phyloP scores from a whole-genome alignment of 2,797 vertebrate species.

The Rhynchonycteris naso region DNA sequence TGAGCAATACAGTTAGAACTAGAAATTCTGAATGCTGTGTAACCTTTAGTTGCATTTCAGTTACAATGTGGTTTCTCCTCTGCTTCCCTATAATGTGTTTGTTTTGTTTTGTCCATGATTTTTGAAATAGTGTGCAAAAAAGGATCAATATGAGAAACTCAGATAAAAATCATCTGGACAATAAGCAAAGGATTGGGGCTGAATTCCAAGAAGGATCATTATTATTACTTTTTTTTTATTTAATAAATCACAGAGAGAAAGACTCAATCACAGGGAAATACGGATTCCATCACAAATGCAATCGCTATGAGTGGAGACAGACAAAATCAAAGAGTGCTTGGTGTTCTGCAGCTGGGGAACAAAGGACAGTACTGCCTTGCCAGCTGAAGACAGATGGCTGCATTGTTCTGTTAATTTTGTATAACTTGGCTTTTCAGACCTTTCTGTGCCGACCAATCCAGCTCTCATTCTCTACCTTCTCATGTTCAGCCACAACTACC shows the following conservation, averaged over 20 bases:
- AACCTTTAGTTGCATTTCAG: slow-evolving; percentile 46
- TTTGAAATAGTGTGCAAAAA: slow-evolving; percentile 60
- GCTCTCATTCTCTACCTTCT: slow-evolving; percentile 64
- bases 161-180: slow-evolving; percentile 63
- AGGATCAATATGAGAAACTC: slow-evolving; percentile 57
- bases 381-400: slow-evolving; percentile 80
- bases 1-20: slow-evolving; percentile 23
- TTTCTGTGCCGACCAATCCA: slow-evolving; percentile 77
- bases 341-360: slow-evolving; percentile 82
- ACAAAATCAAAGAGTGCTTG: slow-evolving; percentile 77
- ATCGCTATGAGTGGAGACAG: slow-evolving; percentile 67
- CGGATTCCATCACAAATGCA: slow-evolving; percentile 77
- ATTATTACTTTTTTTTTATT: slow-evolving; percentile 32
- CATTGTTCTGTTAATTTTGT: slow-evolving; percentile 83
- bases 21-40: background rate
- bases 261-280: slow-evolving; percentile 70
- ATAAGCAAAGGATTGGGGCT: slow-evolving; percentile 55
- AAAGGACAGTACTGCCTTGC: slow-evolving; percentile 81
- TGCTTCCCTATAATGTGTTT: background rate
- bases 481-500: slow-evolving; percentile 54
- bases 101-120: background rate
- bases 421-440: slow-evolving; percentile 78
- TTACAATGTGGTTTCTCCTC: background rate
- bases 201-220: slow-evolving; percentile 70
- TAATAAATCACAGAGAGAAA: background rate